Evolutionary conservation across 2,113 vertebrate genomes (phyloP), one percentile per base, ranked within the genome.

Genomic region (Pogona vitticeps): DNA sequence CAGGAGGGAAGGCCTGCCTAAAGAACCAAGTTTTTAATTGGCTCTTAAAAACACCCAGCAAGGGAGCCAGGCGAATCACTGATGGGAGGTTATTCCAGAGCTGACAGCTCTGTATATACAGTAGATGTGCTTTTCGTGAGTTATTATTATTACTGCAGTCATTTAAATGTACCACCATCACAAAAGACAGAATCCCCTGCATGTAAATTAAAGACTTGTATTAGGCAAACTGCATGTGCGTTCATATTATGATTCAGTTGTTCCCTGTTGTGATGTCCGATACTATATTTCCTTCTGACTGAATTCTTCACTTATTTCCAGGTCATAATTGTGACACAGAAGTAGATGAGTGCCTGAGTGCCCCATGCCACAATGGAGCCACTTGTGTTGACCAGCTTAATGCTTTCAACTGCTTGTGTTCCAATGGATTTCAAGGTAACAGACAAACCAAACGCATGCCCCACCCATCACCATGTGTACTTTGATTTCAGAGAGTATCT

Each of bases 291-390:
- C 84, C 89, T 88, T 92, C 92, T 40, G 95, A 94, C 71, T 92
- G 52, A 92, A 84, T 84, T 2, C 71, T 95, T 85, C 33, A 20
- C 85, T 93, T 92, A 31, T 96, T 94, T 88, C 72, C 89, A 98
- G 97, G 96, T 92, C 92, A 95, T 92, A 95, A 95, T 83, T 98
- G 97, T 88, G 97, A 97, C 91, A 97, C 93, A 92, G 95, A 97
- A 90, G 95, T 97, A 86, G 92, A 97, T 87, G 96, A 97, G 92
- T 97, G 96, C 90, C 95, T 96, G 28, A 97, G 97, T 91, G 95
- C 92, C 82, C 96, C 97, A 82, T 97, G 96, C 92, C 91, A 56
- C 89, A 97, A 97, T 23, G 95, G 95, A 83, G 96, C 93, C 38
- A 95, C 92, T 70, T 97, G 96, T 88, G 33, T 94, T 81, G 96